Evolutionary conservation across 2,113 vertebrate genomes (phyloP), one percentile per base, ranked within the genome.

Genomic region (Rhodinocichla rosea): DNA sequence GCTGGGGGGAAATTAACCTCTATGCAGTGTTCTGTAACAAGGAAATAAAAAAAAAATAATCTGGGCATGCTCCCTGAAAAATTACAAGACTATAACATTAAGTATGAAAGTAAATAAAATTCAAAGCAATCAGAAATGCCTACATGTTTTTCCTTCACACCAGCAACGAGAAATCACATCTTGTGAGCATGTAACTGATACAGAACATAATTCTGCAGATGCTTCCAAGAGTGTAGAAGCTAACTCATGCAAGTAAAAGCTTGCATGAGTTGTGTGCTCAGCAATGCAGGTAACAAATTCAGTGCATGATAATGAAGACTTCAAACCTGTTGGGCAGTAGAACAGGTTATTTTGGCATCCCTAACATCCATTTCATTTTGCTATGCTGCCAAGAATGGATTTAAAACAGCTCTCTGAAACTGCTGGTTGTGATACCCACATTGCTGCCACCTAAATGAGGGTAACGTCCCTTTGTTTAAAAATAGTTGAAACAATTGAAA

Each of bases 311-410:
- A 80, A 90, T 64, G 69, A 88, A 90, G 52, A 75, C 17, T 83
- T 65, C 44, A 91, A 37, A 50, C 28, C 35, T 76, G 17, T n/a
- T 75, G 57, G 77, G 80, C 80, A 79, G 65, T 33, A 89, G 53
- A 93, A 86, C 73, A 89, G 44, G 91, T 89, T 95, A 45, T 89
- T 91, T 92, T 68, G 42, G 55, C 57, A 89, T 78, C 42, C 13
- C 11, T 75, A 67, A 84, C 57, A 49, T 27, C 22, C 26, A 52
- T 89, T 75, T 47, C 28, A 8, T 92, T 93, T 82, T 91, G 30
- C 83, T 75, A 15, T 8, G 49, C 50, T 83, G 83, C 73, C 83
- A 95, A 32, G 1, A 5, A 33, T 8, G 15, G 37, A 68, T 52
- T 83, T 13, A 1, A 19, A 86, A 12, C 45, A 67, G 15, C 42